These are phyloP conservation scores for Scortum barcoo DNA, from an alignment of 2,113 vertebrate species.

Conservation along the genomic window DNA sequence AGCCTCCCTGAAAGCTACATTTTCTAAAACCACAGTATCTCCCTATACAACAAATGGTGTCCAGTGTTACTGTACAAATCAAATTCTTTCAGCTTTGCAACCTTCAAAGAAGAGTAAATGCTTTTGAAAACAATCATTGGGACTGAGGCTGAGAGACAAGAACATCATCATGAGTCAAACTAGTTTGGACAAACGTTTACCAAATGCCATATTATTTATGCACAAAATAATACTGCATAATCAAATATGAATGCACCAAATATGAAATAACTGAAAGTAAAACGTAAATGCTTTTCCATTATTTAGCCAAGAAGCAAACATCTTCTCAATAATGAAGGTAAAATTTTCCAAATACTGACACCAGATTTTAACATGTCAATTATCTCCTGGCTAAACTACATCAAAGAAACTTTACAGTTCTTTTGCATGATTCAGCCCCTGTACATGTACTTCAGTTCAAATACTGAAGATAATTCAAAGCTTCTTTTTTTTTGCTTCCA, in stretches of 20 bases:
- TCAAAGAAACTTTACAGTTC: neutral
- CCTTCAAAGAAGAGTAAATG: neutral
- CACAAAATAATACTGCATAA: neutral
- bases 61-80: neutral
- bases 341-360: neutral
- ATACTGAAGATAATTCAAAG: too few relatives aligned
- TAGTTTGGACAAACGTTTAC: conserved; percentile 4
- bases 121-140: neutral
- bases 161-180: neutral
- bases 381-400: neutral
- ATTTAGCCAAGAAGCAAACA: neutral
- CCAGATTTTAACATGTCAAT: neutral
- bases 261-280: neutral
- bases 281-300: neutral
- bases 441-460: neutral
- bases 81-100: neutral
- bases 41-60: neutral
- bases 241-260: neutral
- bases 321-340: neutral
- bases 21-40: neutral
- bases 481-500: neutral
- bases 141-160: neutral
- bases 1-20: conserved; percentile 2
- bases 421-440: neutral
- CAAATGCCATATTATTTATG: neutral